Evolutionary conservation across 2,888 invertebrate species (phyloP), one percentile per base, ranked within the genome.

Genomic region (Neoaliturus tenellus): DNA sequence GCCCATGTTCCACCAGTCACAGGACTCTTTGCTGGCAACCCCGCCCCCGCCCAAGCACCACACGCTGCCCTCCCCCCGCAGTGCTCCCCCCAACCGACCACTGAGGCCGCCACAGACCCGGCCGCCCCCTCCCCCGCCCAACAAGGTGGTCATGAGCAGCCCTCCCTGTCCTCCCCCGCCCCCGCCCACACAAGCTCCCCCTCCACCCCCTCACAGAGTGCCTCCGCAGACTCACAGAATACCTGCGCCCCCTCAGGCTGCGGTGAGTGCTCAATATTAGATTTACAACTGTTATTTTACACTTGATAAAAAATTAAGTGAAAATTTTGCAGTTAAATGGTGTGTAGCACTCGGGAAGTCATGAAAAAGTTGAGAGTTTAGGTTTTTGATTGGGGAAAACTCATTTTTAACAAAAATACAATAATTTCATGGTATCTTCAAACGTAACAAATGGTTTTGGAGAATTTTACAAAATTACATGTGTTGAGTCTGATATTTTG

Each of bases 121-220:
- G 81, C 93, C 93, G 0, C 94, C 93, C 10, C 93, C 93, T 12
- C 93, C 93, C 8, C 91, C 91, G 1, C 90, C 89, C 1, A 89
- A 89, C 5, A 88, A 88, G 82, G 87, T 87, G 48, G 86, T 86
- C 35, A 84, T 87, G 73, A 87, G 83, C 69, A 86, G 87, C 17
- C 88, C 89, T 31, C 86, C 88, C 5, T 87, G 88, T 78, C 89
- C 89, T 31, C 86, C 80, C 33, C 87, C 85, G 20, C 88, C 86
- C 17, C 87, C 86, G 0, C 85, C 87, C 85, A 31, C 69, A 51
- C 80, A 83, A 83, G 73, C 86, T 48, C 86, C 87, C 23, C 85
- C 85, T 31, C 86, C 87, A 67, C 84, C 85, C 48, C 86, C 87
- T 31, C 86, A 84, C 81, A 86, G 80, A 82, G 84, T 75, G 25